phyloP scores from a whole-genome alignment of 1,140 invertebrate genomes.

The Belonocnema kinseyi region DNA sequence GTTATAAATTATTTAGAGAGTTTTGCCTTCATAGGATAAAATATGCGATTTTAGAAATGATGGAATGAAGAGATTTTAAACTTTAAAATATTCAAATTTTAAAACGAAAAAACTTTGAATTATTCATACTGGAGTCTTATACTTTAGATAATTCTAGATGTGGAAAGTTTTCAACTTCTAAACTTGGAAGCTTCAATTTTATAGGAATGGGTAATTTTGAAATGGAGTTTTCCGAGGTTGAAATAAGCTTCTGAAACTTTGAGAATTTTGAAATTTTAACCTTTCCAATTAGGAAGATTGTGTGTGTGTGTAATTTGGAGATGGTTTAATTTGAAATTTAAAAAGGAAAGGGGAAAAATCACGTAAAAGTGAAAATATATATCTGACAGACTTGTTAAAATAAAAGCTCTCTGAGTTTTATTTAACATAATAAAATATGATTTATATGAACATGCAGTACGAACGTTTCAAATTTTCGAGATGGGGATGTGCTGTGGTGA shows the following conservation, averaged over 20 bases:
- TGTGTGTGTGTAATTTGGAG: too few species aligned
- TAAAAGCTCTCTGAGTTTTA: background rate
- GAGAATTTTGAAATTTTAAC: conserved; percentile 1
- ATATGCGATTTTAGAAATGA: background rate
- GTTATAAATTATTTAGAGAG: background rate
- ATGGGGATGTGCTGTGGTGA: conserved; percentile 9
- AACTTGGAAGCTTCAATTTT: conserved; percentile 18
- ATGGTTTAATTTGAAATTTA: too few species aligned
- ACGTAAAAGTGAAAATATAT: too few species aligned
- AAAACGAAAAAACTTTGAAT: conserved; percentile 28
- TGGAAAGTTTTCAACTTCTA: conserved; percentile 21
- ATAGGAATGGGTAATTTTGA: conserved; percentile 6
- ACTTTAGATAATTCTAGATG: conserved; percentile 25
- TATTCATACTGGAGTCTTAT: conserved; percentile 24
- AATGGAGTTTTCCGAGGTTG: conserved; percentile 2
- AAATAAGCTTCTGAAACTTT: background rate
- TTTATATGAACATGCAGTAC: background rate
- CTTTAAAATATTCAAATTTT: conserved; percentile 29
- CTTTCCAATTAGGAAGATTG: conserved; percentile 10
- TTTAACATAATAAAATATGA: background rate
- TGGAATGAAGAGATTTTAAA: conserved; percentile 6
- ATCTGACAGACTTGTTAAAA: too few species aligned
- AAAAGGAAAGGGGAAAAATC: too few species aligned
- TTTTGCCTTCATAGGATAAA: background rate
- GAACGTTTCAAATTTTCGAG: conserved; percentile 6